A percentile compares a stretch with the other conserved stretches of the same genome.
These are phyloP conservation scores for Hiodon alosoides DNA, from an alignment of 2,113 vertebrate genomes.

Conservation along the genomic window DNA sequence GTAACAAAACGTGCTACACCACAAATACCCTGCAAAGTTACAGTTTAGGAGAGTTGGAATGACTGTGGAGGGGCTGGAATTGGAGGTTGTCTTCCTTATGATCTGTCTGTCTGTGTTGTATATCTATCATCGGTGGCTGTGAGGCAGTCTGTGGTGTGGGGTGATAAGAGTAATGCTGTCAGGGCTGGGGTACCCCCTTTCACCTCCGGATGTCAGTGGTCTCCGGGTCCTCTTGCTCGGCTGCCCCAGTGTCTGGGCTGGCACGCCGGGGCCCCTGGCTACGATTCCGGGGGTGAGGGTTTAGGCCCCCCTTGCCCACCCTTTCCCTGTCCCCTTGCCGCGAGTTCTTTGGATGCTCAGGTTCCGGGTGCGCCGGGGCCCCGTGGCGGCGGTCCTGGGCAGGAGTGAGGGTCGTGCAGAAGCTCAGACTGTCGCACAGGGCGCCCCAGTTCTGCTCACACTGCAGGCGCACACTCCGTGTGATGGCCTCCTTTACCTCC, in stretches of 20 bases:
- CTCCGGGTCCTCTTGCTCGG: conserved; percentile 75
- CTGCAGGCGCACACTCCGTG: conserved; percentile 80
- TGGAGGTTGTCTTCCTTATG: conserved; percentile 46
- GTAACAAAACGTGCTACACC: conserved; percentile 77
- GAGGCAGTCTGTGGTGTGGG: conserved; percentile 23
- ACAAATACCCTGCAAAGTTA: conserved; percentile 76
- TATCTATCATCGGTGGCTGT: conserved; percentile 23
- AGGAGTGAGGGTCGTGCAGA: conserved; percentile 71
- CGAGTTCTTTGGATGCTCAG: conserved; percentile 47
- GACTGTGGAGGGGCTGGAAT: conserved; percentile 73
- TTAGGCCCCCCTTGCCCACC: conserved; percentile 65
- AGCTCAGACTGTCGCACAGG: conserved; percentile 86
- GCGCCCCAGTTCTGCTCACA: conserved; percentile 95
- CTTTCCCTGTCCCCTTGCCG: conserved; percentile 73
- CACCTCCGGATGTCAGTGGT: conserved; percentile 89
- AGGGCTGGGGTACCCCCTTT: conserved; percentile 52
- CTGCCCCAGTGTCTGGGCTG: conserved; percentile 64
- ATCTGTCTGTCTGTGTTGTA: conserved; percentile 50
- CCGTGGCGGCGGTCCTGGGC: conserved; percentile 51
- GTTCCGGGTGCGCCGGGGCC: conserved; percentile 57
- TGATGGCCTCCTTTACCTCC: conserved; percentile 88
- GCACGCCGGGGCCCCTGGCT: conserved; percentile 66
- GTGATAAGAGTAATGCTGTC: conserved; percentile 32
- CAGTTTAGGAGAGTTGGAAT: conserved; percentile 89
- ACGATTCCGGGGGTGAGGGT: conserved; percentile 61